These are phyloP conservation scores for Cololabis saira DNA, from an alignment of 2,113 vertebrate genomes.

Conservation along the genomic window DNA sequence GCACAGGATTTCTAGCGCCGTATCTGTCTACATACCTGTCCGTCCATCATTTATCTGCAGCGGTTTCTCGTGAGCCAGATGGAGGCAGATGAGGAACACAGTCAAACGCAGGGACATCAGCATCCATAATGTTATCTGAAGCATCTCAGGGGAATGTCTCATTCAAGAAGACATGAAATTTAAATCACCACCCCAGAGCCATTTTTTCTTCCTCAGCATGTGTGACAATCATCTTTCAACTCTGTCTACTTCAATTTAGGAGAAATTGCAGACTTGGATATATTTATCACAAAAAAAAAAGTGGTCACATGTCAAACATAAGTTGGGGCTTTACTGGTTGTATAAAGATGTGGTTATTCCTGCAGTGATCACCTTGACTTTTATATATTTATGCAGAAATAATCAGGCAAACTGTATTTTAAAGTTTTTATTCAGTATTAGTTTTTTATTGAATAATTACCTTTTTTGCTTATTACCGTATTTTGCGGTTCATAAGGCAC, in stretches of 20 bases:
- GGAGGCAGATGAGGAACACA: constrained; percentile 16
- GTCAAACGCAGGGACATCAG: constrained; percentile 15
- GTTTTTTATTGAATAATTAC: too few relatives aligned
- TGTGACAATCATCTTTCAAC: constrained; percentile 28
- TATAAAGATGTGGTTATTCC: too few relatives aligned
- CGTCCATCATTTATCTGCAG: constrained; percentile 12
- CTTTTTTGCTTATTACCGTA: too few relatives aligned
- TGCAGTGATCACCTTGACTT: too few relatives aligned
- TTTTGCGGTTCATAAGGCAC: too few relatives aligned
- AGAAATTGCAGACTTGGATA: not conserved
- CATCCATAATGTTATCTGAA: constrained; percentile 7
- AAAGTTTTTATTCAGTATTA: too few relatives aligned
- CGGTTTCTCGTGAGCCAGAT: constrained; percentile 8
- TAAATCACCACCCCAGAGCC: constrained; percentile 28
- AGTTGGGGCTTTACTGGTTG: too few relatives aligned
- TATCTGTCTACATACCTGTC: constrained; percentile 8
- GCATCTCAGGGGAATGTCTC: constrained; percentile 15
- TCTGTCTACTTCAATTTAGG: constrained; percentile 2
- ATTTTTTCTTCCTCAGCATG: constrained; percentile 18
- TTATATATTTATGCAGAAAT: too few relatives aligned
- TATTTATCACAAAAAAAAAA: not conserved
- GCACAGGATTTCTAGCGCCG: constrained; percentile 17
- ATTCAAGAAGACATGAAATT: constrained; percentile 25
- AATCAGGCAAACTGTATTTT: too few relatives aligned
- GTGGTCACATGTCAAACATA: too few relatives aligned